A percentile compares a stretch with the other conserved stretches of the same genome.
Evolutionary conservation across 2,113 vertebrate species (phyloP).

Genomic region (Lepisosteus osseus): DNA sequence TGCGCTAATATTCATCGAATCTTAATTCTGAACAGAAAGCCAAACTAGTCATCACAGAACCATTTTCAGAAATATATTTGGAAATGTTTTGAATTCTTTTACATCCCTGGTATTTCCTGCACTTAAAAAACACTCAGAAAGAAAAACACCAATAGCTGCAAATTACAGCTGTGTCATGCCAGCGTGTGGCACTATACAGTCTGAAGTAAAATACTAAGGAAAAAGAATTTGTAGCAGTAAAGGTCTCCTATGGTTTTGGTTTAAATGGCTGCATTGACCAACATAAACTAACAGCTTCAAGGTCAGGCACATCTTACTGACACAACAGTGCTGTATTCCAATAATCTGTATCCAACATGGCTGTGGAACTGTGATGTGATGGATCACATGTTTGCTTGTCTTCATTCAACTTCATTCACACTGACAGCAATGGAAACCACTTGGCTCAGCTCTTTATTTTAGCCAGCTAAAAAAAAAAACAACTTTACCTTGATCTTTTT

Average conservation of each 20-base stretch:
- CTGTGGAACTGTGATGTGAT: background rate
- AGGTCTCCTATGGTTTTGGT: background rate
- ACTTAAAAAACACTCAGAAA: background rate
- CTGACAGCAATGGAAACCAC: background rate
- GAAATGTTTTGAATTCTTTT: too few species aligned
- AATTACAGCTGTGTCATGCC: background rate
- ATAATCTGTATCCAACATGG: too few species aligned
- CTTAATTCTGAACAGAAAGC: too few species aligned
- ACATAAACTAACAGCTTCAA: background rate
- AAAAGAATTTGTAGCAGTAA: background rate
- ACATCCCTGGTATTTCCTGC: too few species aligned
- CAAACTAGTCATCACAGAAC: too few species aligned
- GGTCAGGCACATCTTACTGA: constrained; percentile 3
- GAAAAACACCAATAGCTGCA: background rate
- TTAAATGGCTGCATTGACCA: background rate
- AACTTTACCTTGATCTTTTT: constrained; percentile 91
- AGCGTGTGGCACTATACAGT: background rate
- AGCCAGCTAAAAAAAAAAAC: background rate
- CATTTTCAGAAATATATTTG: too few species aligned
- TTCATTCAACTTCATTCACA: too few species aligned
- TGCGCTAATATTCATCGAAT: too few species aligned
- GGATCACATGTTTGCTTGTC: background rate
- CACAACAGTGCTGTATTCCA: too few species aligned
- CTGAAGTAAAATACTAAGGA: background rate
- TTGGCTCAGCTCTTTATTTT: background rate